Conservation (phyloP, 2,888 invertebrate genomes). For the Antheraea yamamai region DNA sequence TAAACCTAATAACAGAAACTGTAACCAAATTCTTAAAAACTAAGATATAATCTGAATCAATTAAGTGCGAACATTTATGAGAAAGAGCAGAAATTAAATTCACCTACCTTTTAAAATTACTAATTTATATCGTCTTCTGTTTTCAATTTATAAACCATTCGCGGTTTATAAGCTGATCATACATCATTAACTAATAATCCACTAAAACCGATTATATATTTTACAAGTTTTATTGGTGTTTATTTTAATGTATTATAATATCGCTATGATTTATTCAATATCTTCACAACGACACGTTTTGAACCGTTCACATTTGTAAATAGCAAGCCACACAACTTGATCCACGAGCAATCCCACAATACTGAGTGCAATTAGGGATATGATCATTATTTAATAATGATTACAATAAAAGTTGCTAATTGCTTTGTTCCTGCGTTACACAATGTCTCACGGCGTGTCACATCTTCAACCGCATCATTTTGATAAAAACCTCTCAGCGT, state of each 20-base stretch:
- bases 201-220: background rate
- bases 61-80: background rate
- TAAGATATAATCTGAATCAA: background rate
- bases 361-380: slow-evolving; percentile 17
- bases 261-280: background rate
- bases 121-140: background rate
- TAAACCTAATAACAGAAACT: background rate
- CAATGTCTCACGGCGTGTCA: slow-evolving; percentile 38
- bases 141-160: background rate
- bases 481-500: slow-evolving; percentile 22
- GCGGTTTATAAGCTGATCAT: background rate
- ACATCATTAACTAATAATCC: background rate
- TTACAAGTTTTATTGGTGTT: background rate
- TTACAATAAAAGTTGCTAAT: slow-evolving; percentile 43
- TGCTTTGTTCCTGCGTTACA: slow-evolving; percentile 41
- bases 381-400: slow-evolving; percentile 28
- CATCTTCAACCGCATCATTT: slow-evolving; percentile 22
- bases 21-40: background rate
- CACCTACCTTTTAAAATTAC: background rate
- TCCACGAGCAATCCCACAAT: slow-evolving; percentile 31
- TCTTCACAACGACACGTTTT: background rate
- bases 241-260: background rate
- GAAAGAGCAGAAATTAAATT: background rate
- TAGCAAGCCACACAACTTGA: background rate
- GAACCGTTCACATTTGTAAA: background rate